Evolutionary conservation across 2,888 invertebrate species (phyloP), one percentile per base, ranked within the genome.

Genomic region (Lymantria monacha): DNA sequence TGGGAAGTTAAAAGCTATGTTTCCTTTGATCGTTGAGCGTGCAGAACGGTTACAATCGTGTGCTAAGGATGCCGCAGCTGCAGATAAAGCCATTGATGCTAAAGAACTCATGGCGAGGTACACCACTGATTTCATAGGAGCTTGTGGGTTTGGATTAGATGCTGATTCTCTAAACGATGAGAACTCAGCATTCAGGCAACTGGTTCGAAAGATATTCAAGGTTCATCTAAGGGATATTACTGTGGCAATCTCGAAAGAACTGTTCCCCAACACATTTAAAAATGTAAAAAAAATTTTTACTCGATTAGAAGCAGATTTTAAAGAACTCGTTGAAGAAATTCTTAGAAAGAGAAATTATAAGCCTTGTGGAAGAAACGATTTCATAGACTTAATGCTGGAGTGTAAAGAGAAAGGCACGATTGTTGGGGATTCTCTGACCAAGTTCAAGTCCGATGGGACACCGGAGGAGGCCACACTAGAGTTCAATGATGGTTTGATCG

Each of bases 1-100:
- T 45, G 82, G 83, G 30, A 86, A 83, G 66, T 70, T 84, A 46
- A 74, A 74, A 45, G 70, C 65, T 3, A 81, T 80, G 81, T 81
- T 79, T 47, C 81, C 76, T 0, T 52, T 81, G 31, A 72, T 81
- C 22, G 62, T 71, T 5, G 68, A 70, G 12, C 67, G 80, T 44
- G 74, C 82, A 1, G 72, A 75, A 40, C 74, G 66, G 44, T 48
- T 81, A 36, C 63, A 74, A 14, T 30, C 12, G 0, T 43, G 63
- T 3, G 65, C 69, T 5, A 57, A 64, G 3, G 30, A 62, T 0
- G 43, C 50, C 8, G 56, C 53, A 0, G 50, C 55, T 0, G 54
- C 41, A 3, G 69, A 69, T 5, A 71, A 65, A 12, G 53, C 62
- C 0, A 64, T 55, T 9, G 70, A 80, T 43, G 70, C 59, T 0